These are phyloP conservation scores for Pollenia angustigena DNA, from an alignment of 2,888 invertebrate genomes.

Conservation along the genomic window DNA sequence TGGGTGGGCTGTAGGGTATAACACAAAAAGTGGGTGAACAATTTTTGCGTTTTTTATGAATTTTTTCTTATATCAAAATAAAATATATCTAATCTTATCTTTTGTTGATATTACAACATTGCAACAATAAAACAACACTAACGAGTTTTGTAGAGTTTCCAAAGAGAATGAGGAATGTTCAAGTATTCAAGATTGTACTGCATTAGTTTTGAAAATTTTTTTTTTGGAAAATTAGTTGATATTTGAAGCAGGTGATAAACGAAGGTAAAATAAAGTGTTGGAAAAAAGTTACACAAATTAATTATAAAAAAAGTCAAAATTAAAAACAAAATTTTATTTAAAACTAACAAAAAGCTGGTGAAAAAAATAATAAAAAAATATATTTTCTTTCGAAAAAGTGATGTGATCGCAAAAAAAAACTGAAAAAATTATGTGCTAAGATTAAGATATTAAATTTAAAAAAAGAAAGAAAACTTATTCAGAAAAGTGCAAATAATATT, in stretches of 20 bases:
- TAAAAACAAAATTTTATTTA: background rate
- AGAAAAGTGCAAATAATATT: too few relatives aligned
- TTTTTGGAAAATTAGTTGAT: constrained; percentile 77
- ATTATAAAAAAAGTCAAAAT: background rate
- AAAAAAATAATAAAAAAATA: background rate
- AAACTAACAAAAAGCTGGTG: background rate
- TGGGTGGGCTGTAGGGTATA: too few relatives aligned
- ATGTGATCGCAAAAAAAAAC: background rate
- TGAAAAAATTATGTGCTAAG: background rate
- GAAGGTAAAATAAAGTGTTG: constrained; percentile 76
- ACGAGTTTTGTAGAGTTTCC: background rate
- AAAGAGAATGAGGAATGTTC: background rate
- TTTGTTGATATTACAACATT: constrained; percentile 61
- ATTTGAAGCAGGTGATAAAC: constrained; percentile 78
- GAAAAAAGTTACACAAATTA: background rate
- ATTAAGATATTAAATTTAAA: too few relatives aligned
- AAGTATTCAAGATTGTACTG: constrained; percentile 34
- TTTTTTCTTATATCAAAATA: constrained; percentile 14
- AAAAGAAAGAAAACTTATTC: too few relatives aligned
- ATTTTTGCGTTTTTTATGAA: constrained; percentile 24
- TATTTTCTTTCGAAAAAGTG: too few relatives aligned
- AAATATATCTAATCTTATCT: constrained; percentile 75
- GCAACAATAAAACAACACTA: constrained; percentile 5
- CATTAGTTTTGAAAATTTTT: constrained; percentile 56
- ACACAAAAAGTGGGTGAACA: constrained; percentile 53